Conservation (phyloP, 2,113 vertebrate species). For the Pelusios castaneus region DNA sequence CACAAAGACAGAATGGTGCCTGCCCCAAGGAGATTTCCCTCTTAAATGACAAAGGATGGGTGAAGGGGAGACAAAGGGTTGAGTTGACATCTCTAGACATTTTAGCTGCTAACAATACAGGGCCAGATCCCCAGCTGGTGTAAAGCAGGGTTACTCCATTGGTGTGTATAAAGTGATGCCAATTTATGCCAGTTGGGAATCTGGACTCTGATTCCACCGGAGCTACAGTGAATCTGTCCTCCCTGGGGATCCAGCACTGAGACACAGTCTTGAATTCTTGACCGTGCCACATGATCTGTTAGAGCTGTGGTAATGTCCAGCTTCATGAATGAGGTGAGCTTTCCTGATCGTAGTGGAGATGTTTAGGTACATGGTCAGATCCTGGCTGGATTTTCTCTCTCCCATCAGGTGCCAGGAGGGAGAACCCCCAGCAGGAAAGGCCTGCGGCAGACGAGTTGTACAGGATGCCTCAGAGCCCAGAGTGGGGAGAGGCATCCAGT, state of each 20-base stretch:
- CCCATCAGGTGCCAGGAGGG: neutral
- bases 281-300: neutral
- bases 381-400: neutral
- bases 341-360: neutral
- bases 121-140: neutral
- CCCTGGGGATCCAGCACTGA: neutral
- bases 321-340: neutral
- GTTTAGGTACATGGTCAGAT: neutral
- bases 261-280: too few species aligned
- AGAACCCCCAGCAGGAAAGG: neutral
- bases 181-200: neutral
- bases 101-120: neutral
- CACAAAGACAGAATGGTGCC: neutral
- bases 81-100: neutral
- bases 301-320: neutral
- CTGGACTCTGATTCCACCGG: neutral
- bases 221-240: neutral
- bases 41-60: neutral
- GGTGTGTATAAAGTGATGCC: neutral
- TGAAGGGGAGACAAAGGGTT: neutral
- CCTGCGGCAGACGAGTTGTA: neutral
- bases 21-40: neutral
- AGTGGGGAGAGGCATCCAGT: neutral
- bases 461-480: neutral
- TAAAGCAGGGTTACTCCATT: neutral